phyloP scores from a whole-genome alignment of 2,113 vertebrate genomes.

The Peromyscus californicus region DNA sequence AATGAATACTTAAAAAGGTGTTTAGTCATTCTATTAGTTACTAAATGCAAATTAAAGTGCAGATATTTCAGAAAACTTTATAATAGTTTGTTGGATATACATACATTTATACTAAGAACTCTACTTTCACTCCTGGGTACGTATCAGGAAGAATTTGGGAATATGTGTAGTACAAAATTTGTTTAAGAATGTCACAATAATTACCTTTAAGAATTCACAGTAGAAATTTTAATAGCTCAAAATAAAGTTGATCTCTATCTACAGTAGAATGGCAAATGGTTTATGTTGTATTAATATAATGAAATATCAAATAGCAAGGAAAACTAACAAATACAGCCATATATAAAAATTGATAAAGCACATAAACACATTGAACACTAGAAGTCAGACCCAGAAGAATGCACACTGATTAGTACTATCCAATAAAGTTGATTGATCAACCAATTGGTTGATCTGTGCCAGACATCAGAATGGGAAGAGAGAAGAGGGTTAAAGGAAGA shows the following conservation, averaged over 20 bases:
- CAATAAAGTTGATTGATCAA: not conserved
- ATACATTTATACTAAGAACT: not conserved
- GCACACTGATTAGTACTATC: not conserved
- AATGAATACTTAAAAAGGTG: not conserved
- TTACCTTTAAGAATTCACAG: not conserved
- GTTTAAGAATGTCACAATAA: not conserved
- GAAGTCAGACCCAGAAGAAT: not conserved
- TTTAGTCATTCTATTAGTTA: not conserved
- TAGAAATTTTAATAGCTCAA: not conserved
- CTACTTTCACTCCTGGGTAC: not conserved
- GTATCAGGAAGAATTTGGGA: not conserved
- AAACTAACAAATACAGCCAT: not conserved
- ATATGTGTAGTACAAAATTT: not conserved
- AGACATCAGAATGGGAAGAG: not conserved
- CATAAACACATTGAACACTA: not conserved
- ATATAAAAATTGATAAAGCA: not conserved
- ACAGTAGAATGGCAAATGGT: not conserved
- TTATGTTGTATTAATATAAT: not conserved
- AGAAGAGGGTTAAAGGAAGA: not conserved
- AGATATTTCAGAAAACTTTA: not conserved
- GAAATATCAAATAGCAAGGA: not conserved
- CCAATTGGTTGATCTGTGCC: not conserved
- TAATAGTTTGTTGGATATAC: not conserved
- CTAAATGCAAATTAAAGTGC: not conserved
- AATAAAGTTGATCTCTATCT: not conserved